Evolutionary conservation across 2,113 vertebrate species (phyloP).

Genomic region (Eretmochelys imbricata): DNA sequence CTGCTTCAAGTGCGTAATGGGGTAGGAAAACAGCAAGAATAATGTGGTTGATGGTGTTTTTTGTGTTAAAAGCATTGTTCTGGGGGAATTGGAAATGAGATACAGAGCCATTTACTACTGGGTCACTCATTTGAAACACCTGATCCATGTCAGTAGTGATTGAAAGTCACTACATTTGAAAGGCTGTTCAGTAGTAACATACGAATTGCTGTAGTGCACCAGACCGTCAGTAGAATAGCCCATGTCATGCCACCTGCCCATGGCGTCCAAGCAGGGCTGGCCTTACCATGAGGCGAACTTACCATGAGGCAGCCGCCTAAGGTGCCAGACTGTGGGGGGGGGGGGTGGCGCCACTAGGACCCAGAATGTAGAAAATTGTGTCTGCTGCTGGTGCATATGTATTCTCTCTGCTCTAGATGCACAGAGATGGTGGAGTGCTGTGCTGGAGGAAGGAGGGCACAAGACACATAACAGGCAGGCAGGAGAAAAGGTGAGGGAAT

Average conservation of each 20-base stretch:
- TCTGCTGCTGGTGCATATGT: too few relatives aligned
- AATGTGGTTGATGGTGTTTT: neutral
- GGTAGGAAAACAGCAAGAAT: neutral
- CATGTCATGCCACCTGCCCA: fast-evolving
- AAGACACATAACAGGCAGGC: too few relatives aligned
- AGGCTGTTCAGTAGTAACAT: neutral
- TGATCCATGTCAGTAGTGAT: neutral
- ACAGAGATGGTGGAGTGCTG: too few relatives aligned
- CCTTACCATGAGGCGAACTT: too few relatives aligned
- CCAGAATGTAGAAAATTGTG: too few relatives aligned
- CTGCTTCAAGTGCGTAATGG: neutral
- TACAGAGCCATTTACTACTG: neutral
- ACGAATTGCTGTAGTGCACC: neutral
- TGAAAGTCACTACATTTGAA: neutral
- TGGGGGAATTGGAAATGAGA: neutral
- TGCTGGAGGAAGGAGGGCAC: too few relatives aligned
- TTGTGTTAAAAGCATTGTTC: neutral
- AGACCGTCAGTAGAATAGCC: neutral
- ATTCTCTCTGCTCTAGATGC: too few relatives aligned
- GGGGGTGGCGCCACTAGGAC: too few relatives aligned
- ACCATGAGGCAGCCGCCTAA: too few relatives aligned
- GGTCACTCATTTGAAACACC: neutral
- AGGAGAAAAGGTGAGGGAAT: too few relatives aligned
- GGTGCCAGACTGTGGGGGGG: too few relatives aligned
- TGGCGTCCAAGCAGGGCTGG: too few relatives aligned